Evolutionary conservation across 1,140 invertebrate species (phyloP), one percentile per base, ranked within the genome.

Genomic region (Nilaparvata lugens): DNA sequence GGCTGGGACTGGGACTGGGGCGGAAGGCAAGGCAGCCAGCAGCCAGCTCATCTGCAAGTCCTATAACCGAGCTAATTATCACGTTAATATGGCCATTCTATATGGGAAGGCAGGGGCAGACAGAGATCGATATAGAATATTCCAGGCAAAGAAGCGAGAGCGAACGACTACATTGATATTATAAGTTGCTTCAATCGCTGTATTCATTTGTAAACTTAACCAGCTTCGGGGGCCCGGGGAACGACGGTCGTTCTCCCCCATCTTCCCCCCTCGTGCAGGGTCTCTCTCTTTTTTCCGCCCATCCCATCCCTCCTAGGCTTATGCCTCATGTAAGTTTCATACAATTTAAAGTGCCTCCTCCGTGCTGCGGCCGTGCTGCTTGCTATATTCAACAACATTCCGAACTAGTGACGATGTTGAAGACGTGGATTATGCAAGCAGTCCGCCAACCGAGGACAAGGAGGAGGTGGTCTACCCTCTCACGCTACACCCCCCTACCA

Each of bases 31-130:
- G 45, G 38, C 21, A 54, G 55, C 31, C 31, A 24, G 40, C 31
- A 43, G 58, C 28, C 42, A 52, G 78, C 86, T 87, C 85, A 88
- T 88, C 85, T 88, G 86, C 86, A 88, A 88, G 85, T 88, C 85
- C 82, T 86, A 88, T 87, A 87, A 86, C 85, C 83, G 81, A 85
- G 81, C 85, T 88, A 88, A 88, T 88, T 88, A 88, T 87, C 84
- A 88, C 87, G 85, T 87, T 87, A 86, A 87, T 87, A 87, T 86
- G 85, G 84, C 79, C 79, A 81, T 82, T 82, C 79, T 80, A 79
- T 81, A 78, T 78, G 76, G 76, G 76, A 71, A 79, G 76, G 75
- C 68, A 65, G 73, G 75, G 62, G 25, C 14, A 58, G 64, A 58
- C 61, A 59, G 64, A 67, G 68, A 68, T 58, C 43, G 64, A 63